phyloP scores from a whole-genome alignment of 2,888 invertebrate genomes.

The Sycophila texana region DNA sequence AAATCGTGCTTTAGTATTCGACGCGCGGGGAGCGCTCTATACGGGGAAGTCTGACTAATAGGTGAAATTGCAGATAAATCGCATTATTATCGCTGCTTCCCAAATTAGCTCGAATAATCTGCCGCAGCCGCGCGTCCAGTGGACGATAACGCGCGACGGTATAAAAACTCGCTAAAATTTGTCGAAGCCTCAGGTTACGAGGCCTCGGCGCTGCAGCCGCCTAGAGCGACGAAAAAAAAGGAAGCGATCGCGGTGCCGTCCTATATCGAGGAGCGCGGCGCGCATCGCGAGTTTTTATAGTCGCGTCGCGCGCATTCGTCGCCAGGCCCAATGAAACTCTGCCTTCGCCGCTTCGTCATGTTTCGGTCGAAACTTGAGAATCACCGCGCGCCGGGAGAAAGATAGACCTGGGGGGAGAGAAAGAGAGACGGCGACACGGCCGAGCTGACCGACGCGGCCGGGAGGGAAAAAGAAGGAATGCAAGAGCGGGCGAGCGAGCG shows the following conservation, averaged over 20 bases:
- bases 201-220: neutral
- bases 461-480: constrained; percentile 43
- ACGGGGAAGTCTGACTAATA: too few relatives aligned
- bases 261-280: neutral
- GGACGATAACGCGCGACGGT: too few relatives aligned
- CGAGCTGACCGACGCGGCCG: constrained; percentile 3
- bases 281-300: constrained; percentile 47
- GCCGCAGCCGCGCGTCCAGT: too few relatives aligned
- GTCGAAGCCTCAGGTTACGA: too few relatives aligned
- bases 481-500: constrained; percentile 37
- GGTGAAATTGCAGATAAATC: too few relatives aligned
- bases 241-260: too few relatives aligned
- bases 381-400: constrained; percentile 41
- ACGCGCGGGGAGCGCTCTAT: too few relatives aligned
- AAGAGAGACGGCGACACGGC: constrained; percentile 1
- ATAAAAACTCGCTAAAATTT: too few relatives aligned
- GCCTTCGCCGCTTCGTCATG: constrained; percentile 55
- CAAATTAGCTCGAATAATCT: too few relatives aligned
- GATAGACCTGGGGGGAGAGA: neutral
- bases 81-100: too few relatives aligned
- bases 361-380: constrained; percentile 57
- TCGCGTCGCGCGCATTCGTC: constrained; percentile 41
- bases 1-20: too few relatives aligned
- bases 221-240: neutral
- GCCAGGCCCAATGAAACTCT: constrained; percentile 54